Conservation (phyloP, 2,888 invertebrate genomes). For the Zelleria hepariella region DNA sequence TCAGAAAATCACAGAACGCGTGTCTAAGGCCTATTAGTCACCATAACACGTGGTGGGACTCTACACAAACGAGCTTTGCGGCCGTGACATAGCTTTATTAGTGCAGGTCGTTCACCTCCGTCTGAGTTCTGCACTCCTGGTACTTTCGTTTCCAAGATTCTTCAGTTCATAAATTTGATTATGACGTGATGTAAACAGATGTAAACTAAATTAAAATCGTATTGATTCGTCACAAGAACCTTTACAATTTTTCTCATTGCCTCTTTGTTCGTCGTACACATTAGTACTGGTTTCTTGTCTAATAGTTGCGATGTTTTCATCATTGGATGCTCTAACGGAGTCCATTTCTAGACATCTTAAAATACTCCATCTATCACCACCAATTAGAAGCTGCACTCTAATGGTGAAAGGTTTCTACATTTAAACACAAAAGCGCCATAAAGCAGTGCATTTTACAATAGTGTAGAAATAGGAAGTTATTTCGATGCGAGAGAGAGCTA, state of each 20-base stretch:
- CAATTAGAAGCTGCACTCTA: not conserved
- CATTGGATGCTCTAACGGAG: not conserved
- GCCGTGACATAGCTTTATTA: conserved; percentile 50
- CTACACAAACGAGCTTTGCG: conserved; percentile 16
- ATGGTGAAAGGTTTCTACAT: not conserved
- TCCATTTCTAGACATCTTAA: not conserved
- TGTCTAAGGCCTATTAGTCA: conserved; percentile 6
- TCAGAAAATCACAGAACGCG: not conserved
- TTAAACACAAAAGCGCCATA: not conserved
- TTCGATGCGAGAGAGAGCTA: not conserved
- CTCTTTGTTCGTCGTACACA: no score
- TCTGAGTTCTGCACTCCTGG: conserved; percentile 33
- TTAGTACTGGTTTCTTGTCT: no score
- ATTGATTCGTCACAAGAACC: no score
- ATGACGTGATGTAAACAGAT: no score
- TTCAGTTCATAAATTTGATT: no score
- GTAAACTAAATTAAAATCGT: no score
- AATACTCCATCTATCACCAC: not conserved
- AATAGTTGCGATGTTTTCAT: no score
- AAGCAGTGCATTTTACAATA: not conserved
- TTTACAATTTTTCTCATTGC: not conserved
- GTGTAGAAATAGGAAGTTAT: not conserved
- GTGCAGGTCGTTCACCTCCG: conserved; percentile 47
- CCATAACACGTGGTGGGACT: conserved; percentile 8
- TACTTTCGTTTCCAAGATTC: not conserved